phyloP scores from a whole-genome alignment of 1,140 invertebrate genomes.

The Zaprionus vittiger region DNA sequence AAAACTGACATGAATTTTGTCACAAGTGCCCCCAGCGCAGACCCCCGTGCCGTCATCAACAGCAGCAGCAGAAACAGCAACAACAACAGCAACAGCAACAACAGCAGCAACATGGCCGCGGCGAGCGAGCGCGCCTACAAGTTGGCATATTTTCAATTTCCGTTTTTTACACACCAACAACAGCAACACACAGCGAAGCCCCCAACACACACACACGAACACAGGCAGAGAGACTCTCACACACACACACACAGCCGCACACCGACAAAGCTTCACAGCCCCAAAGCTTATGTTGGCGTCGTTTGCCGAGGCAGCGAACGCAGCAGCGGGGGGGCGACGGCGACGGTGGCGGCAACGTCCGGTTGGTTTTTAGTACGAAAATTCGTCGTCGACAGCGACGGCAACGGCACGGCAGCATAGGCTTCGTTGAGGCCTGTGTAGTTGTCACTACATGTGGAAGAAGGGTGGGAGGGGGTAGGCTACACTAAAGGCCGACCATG shows the following conservation, averaged over 20 bases:
- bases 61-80: conserved; percentile 19
- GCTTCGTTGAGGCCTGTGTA: conserved; percentile 43
- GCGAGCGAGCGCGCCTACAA: conserved; percentile 82
- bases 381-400: conserved; percentile 43
- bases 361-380: conserved; percentile 80
- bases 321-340: conserved; percentile 20
- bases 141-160: conserved; percentile 85
- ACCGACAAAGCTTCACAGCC: conserved; percentile 50
- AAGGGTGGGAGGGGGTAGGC: conserved; percentile 21
- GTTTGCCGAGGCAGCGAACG: conserved; percentile 18
- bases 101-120: conserved; percentile 35
- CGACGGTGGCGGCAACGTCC: conserved; percentile 70
- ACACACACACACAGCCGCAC: conserved; percentile 27
- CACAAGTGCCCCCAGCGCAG: conserved; percentile 29
- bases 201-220: conserved; percentile 28
- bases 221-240: conserved; percentile 19
- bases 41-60: conserved; percentile 11
- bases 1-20: conserved; percentile 79
- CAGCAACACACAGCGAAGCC: conserved; percentile 37
- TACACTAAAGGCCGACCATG: conserved; percentile 46
- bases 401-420: conserved; percentile 53
- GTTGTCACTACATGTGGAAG: conserved; percentile 39
- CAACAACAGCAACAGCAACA: conserved; percentile 21
- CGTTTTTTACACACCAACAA: conserved; percentile 71
- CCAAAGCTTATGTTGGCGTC: conserved; percentile 62